These are phyloP conservation scores for Euwallacea similis DNA, from an alignment of 1,140 invertebrate species.

Conservation along the genomic window DNA sequence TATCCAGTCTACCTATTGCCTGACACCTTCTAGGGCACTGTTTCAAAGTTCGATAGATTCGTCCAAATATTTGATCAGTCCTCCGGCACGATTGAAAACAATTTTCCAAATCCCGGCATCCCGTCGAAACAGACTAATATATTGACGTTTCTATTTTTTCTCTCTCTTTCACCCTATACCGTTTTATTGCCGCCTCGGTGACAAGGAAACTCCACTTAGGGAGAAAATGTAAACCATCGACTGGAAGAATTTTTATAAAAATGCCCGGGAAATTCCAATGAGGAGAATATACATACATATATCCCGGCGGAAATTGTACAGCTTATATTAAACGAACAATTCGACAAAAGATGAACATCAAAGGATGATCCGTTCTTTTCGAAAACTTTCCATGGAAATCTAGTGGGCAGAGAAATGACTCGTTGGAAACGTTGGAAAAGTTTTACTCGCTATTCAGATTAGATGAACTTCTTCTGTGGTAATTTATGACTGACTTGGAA, in stretches of 20 bases:
- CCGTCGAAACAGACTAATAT: background rate
- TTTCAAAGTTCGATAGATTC: too few relatives aligned
- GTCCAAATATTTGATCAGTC: too few relatives aligned
- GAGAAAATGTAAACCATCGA: conserved; percentile 11
- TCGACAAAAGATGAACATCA: conserved; percentile 5
- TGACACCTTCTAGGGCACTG: too few relatives aligned
- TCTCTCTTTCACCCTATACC: background rate
- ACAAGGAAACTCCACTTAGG: background rate
- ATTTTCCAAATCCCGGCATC: background rate
- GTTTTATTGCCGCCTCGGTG: conserved; percentile 10
- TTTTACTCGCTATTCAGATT: too few relatives aligned
- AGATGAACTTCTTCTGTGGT: too few relatives aligned
- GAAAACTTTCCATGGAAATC: background rate
- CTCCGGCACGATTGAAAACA: background rate
- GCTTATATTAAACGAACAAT: background rate
- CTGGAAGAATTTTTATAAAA: conserved; percentile 22
- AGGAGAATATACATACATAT: conserved; percentile 7
- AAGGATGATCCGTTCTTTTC: background rate
- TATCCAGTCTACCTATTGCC: too few relatives aligned
- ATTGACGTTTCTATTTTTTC: conserved; percentile 8
- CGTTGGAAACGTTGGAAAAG: too few relatives aligned
- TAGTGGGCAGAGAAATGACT: too few relatives aligned
- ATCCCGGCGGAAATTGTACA: background rate
- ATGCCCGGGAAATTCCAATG: conserved; percentile 12
- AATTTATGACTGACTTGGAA: too few relatives aligned